Percentiles rank a stretch among this genome's conserved stretches.
phyloP scores from a whole-genome alignment of 2,888 invertebrate genomes.

The Coleophora flavipennella region DNA sequence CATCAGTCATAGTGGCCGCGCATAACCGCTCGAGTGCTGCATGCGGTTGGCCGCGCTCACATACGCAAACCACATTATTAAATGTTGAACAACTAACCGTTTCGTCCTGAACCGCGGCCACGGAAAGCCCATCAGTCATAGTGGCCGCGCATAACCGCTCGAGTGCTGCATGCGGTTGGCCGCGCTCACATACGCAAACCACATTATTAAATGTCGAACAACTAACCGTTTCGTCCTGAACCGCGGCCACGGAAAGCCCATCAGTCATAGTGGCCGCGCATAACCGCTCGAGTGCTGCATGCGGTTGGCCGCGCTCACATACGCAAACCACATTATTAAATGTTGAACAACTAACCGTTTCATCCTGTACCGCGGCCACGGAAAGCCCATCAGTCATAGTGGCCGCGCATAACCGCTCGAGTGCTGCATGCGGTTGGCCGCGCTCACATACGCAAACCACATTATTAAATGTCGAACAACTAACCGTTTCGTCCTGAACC shows the following conservation, averaged over 20 bases:
- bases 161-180: slow-evolving; percentile 79
- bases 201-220: too few species aligned
- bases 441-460: too few species aligned
- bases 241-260: slow-evolving; percentile 80
- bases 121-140: slow-evolving; percentile 81
- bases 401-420: too few species aligned
- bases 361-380: not conserved
- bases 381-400: not conserved
- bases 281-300: slow-evolving; percentile 80
- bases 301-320: slow-evolving; percentile 79
- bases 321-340: slow-evolving; percentile 84
- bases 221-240: slow-evolving; percentile 73
- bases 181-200: slow-evolving; percentile 79
- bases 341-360: too few species aligned
- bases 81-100: too few species aligned
- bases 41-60: too few species aligned
- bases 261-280: slow-evolving; percentile 81
- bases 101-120: slow-evolving; percentile 77
- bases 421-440: too few species aligned
- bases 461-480: not conserved
- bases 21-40: slow-evolving; percentile 82
- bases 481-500: slow-evolving; percentile 74
- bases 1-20: too few species aligned
- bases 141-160: slow-evolving; percentile 81
- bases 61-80: too few species aligned